Base-by-base conservation (phyloP, 2,888 invertebrate genomes). In the Scelioninae gen. 2 region DNA sequence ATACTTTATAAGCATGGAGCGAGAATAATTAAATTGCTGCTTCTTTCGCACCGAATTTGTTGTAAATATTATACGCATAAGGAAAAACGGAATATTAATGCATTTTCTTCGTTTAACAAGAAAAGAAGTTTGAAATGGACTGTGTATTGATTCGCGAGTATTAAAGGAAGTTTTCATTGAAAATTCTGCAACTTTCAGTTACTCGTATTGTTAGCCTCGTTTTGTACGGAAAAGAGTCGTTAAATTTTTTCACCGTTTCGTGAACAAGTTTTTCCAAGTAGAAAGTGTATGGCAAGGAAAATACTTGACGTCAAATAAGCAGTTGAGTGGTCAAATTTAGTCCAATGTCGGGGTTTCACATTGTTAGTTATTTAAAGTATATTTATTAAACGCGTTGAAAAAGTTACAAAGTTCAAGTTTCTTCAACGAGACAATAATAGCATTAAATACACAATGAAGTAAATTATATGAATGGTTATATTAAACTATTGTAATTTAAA, bases 91-190 rank as follows among this genome's bases (percentile, higher is more conserved):
- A n/a, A 48, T 37, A 48, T 39, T 28, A 18, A 52, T 45, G 53
- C 25, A 45, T 53, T 53, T 45, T 25, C 13, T 22, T 53, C 25
- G 35, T 64, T 13, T n/a, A 64, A 43, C 22, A 43, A 43, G 52
- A 25, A 46, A 19, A 55, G 55, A 15, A 55, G 55, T 25, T 55
- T 37, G 45, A 55, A 55, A 65, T 55, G 15, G 28, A 55, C 53
- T 37, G 55, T 45, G 11, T 45, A 64, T 53, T 53, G 63, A 63
- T 63, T 63, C 41, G 15, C 4, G 39, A 11, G 15, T 46, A 65
- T 65, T 55, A 60, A 46, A 15, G 35, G 37, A 45, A 64, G 25
- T 43, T 64, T 64, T 64, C 33, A 64, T 53, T 52, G 64, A 43
- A 64, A 43, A 45, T 64, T 53, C 45, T 43, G 45, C 45, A 53